Evolutionary conservation across 2,888 invertebrate species (phyloP), one percentile per base, ranked within the genome.

Genomic region (Lasiommata megera): DNA sequence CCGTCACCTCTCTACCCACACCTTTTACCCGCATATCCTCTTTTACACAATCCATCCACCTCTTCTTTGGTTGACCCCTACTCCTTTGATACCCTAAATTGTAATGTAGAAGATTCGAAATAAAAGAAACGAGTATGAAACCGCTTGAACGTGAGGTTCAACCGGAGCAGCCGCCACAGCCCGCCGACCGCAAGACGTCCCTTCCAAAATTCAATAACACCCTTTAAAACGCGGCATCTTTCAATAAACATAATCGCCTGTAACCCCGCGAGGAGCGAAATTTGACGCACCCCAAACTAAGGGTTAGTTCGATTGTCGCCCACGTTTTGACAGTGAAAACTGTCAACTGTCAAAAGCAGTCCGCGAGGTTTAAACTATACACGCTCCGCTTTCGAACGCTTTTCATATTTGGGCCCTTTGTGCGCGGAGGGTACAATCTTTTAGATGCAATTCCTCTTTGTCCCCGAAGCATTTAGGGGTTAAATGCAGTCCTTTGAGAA

Each of bases 331-430:
- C 87, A 85, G 82, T 74, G 84, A 83, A 85, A 85, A 87, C 88
- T 88, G 89, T 88, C 88, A 89, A 90, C 89, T 88, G 89, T 89
- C 89, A 89, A 85, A 89, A 77, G 82, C 89, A 88, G 85, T 77
- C 77, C 83, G 87, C 88, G 77, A 79, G 85, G 81, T 87, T 89
- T 88, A 90, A 89, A 88, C 88, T 88, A 84, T 84, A 88, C 85
- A 77, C 77, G 50, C 57, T 54, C 54, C 74, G 78, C 81, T 80
- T 80, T 79, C 77, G 64, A 74, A 73, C 69, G 80, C 80, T 82
- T 84, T 81, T 84, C 82, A 82, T 77, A 77, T 80, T 79, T 74
- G 74, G 74, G 77, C 66, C 76, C 79, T 78, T 80, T 87, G 58
- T 67, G 48, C 65, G 71, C 61, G 72, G 72, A 70, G 74, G 74